Evolutionary conservation across 1,140 invertebrate genomes (phyloP).

Genomic region (Achatina immaculata): DNA sequence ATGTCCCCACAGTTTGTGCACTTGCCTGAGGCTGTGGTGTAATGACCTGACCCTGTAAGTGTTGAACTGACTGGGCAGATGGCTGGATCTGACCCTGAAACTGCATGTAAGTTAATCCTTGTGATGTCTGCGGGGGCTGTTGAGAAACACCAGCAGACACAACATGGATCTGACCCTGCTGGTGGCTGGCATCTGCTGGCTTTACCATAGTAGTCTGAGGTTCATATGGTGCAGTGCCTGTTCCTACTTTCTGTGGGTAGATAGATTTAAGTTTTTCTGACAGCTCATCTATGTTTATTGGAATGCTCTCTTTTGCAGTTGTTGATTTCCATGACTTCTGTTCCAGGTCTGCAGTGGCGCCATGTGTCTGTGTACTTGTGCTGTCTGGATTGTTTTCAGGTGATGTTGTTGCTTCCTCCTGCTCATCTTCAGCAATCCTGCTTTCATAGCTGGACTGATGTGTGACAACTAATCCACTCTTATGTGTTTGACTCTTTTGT

Average conservation of each 20-base stretch:
- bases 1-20: constrained; percentile 7
- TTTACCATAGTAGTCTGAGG: neutral
- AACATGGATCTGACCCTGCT: neutral
- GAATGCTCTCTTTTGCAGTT: constrained; percentile 32
- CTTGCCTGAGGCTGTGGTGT: neutral
- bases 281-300: constrained; percentile 37
- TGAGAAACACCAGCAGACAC: neutral
- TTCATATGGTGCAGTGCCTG: neutral
- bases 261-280: constrained; percentile 36
- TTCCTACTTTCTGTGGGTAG: constrained; percentile 23
- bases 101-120: neutral
- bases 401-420: constrained; percentile 47
- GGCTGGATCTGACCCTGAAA: neutral
- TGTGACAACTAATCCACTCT: constrained; percentile 24
- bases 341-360: constrained; percentile 13
- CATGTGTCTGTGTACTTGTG: neutral
- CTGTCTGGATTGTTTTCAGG: constrained; percentile 45
- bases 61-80: neutral
- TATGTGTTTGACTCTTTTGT: neutral
- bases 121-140: neutral
- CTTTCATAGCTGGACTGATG: neutral
- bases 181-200: neutral
- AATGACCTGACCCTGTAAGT: neutral
- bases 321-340: constrained; percentile 38
- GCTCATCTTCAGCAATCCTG: constrained; percentile 59